phyloP scores from a whole-genome alignment of 2,888 invertebrate species.

The Baronia brevicornis region DNA sequence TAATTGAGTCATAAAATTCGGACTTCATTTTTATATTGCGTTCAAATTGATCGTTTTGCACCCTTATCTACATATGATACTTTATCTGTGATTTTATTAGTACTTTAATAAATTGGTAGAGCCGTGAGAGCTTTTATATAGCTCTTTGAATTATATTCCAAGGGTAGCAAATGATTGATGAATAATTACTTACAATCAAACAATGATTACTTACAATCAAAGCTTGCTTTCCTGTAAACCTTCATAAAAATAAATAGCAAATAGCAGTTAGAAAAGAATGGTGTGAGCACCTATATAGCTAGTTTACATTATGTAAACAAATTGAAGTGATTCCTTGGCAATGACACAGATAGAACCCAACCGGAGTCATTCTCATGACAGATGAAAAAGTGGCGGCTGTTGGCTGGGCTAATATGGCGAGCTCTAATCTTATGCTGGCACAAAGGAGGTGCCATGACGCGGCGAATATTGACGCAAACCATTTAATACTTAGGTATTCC shows the following conservation, averaged over 20 bases:
- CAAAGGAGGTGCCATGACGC: slow-evolving; percentile 70
- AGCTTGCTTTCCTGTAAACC: too few relatives aligned
- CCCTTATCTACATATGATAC: not conserved
- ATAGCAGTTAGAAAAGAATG: too few relatives aligned
- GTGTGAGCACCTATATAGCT: not conserved
- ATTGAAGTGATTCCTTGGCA: slow-evolving; percentile 15
- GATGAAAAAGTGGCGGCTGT: slow-evolving; percentile 45
- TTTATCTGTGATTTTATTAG: not conserved
- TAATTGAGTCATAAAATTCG: slow-evolving; percentile 63
- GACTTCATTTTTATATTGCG: slow-evolving; percentile 25
- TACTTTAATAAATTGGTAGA: too few relatives aligned
- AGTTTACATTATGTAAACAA: slow-evolving; percentile 2
- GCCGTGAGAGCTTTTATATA: too few relatives aligned
- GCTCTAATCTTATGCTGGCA: slow-evolving; percentile 59
- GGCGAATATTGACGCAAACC: slow-evolving; percentile 63
- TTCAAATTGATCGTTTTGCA: slow-evolving; percentile 6
- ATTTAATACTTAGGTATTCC: slow-evolving; percentile 72
- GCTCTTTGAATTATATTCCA: too few relatives aligned
- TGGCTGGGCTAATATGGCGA: slow-evolving; percentile 59
- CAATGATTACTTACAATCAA: too few relatives aligned
- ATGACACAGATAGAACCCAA: slow-evolving; percentile 34
- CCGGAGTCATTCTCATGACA: slow-evolving; percentile 31
- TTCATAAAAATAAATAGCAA: too few relatives aligned
- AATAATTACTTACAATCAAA: too few relatives aligned
- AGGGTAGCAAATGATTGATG: too few relatives aligned